Percentiles rank a stretch among this genome's conserved stretches.
Conservation (phyloP, 2,888 invertebrate species). For the Crioceris asparagi region DNA sequence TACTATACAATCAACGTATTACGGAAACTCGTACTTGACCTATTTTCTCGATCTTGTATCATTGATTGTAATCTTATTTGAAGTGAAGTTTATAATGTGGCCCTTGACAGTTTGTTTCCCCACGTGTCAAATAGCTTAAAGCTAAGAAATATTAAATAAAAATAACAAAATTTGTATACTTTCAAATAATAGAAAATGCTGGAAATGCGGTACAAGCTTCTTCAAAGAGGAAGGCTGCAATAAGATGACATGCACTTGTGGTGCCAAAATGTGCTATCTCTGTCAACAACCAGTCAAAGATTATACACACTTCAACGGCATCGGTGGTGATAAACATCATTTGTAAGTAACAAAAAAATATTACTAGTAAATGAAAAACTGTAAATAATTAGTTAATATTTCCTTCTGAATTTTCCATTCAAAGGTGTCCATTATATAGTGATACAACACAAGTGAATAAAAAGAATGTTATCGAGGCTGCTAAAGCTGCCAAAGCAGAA, state of each 20-base stretch:
- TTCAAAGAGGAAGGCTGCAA: conserved; percentile 47
- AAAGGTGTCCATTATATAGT: conserved; percentile 38
- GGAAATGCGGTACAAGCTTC: conserved; percentile 39
- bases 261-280: conserved; percentile 46
- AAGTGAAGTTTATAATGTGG: too few species aligned
- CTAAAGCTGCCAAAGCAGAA: conserved; percentile 32
- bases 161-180: conserved; percentile 20
- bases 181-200: conserved; percentile 42
- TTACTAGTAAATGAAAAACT: not conserved
- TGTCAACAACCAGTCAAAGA: conserved; percentile 41
- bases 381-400: not conserved
- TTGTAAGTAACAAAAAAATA: conserved; percentile 25
- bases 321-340: conserved; percentile 31
- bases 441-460: conserved; percentile 35
- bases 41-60: too few species aligned
- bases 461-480: conserved; percentile 34
- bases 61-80: too few species aligned
- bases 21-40: too few species aligned
- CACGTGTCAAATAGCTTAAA: too few species aligned
- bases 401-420: conserved; percentile 9
- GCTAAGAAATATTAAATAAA: too few species aligned
- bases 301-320: conserved; percentile 45
- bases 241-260: conserved; percentile 46
- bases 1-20: too few species aligned
- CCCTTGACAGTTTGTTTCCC: too few species aligned